phyloP scores from a whole-genome alignment of 2,797 vertebrate genomes.

The Orestias chungarensis region DNA sequence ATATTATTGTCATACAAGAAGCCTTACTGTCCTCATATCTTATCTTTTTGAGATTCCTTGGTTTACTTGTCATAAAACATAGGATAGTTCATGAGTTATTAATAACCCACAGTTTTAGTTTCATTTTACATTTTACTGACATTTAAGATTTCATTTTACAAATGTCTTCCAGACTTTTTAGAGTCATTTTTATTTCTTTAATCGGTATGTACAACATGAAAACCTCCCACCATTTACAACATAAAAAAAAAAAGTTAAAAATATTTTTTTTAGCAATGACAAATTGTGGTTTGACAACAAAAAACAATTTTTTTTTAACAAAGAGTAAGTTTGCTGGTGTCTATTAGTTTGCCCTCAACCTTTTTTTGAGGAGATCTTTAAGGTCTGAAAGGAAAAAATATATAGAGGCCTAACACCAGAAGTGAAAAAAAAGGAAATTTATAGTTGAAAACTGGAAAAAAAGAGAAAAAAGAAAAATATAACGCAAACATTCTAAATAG shows the following conservation, averaged over 20 bases:
- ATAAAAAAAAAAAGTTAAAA: not conserved
- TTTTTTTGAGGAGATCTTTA: conserved; percentile 28
- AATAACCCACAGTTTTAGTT: not conserved
- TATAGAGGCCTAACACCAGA: conserved; percentile 11
- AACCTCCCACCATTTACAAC: not conserved
- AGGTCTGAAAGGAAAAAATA: conserved; percentile 21
- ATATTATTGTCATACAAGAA: not conserved
- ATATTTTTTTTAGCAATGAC: not conserved
- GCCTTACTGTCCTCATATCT: not conserved
- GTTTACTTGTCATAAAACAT: not conserved
- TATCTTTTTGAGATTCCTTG: not conserved
- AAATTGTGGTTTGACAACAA: not conserved
- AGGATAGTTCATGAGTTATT: not conserved
- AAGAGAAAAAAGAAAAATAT: not conserved
- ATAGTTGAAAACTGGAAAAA: not conserved
- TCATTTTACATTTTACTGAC: too few species aligned
- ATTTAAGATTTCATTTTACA: too few species aligned
- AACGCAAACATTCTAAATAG: not conserved
- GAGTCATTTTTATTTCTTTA: not conserved
- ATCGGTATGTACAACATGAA: not conserved
- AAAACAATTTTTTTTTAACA: too few species aligned
- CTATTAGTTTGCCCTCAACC: conserved; percentile 15
- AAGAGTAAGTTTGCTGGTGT: not conserved
- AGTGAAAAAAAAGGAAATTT: conserved; percentile 2
- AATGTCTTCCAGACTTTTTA: not conserved